Percentiles rank a stretch among this genome's conserved stretches.
Evolutionary conservation across 2,888 invertebrate species (phyloP).

Genomic region (Ennomos fuscantarius): DNA sequence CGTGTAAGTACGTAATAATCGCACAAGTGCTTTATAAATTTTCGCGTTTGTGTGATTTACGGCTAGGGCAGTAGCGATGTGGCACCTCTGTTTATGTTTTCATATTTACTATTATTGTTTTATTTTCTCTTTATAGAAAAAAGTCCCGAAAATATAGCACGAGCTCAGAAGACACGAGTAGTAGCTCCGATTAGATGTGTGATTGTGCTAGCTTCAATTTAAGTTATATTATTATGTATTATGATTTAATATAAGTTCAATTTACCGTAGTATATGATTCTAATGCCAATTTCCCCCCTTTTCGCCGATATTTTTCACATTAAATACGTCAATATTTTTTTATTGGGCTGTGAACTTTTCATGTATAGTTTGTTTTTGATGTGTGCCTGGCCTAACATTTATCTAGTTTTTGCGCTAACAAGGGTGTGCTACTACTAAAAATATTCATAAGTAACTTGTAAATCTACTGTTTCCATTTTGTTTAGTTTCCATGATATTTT

Average conservation of each 20-base stretch:
- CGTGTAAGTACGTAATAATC: too few relatives aligned
- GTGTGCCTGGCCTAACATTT: constrained; percentile 34
- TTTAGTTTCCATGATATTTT: constrained; percentile 26
- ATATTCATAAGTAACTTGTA: too few relatives aligned
- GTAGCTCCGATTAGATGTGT: constrained; percentile 77
- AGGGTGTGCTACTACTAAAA: constrained; percentile 65
- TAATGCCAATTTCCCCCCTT: constrained; percentile 18
- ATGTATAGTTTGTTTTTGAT: constrained; percentile 29
- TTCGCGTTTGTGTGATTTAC: not conserved
- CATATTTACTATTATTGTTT: constrained; percentile 61
- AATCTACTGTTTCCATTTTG: not conserved
- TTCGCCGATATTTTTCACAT: constrained; percentile 20
- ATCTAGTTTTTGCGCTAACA: constrained; percentile 50
- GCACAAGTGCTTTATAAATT: not conserved
- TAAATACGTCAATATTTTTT: not conserved
- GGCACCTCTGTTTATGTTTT: constrained; percentile 43
- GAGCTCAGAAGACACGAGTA: constrained; percentile 79
- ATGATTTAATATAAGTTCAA: constrained; percentile 25
- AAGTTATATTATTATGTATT: constrained; percentile 35
- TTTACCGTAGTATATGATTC: constrained; percentile 22
- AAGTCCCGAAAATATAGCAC: constrained; percentile 80
- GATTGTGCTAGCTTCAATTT: constrained; percentile 54
- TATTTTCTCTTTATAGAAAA: constrained; percentile 83
- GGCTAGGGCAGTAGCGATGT: constrained; percentile 42
- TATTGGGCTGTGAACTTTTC: constrained; percentile 37